Percentiles rank a stretch among this genome's conserved stretches.
phyloP scores from a whole-genome alignment of 2,888 invertebrate genomes.

The Ochlodes sylvanus region DNA sequence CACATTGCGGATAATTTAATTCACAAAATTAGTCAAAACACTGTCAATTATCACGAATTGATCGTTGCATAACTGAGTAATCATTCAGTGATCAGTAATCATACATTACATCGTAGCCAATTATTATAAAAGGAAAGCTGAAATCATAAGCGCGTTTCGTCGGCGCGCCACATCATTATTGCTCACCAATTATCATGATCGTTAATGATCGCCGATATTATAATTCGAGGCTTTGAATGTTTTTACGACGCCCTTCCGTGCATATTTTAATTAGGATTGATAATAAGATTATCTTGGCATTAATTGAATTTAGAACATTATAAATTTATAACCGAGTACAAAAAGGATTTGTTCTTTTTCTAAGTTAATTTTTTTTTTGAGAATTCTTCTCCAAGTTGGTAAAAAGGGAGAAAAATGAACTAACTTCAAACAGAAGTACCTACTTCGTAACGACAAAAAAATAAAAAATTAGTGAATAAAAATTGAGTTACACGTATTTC shows the following conservation, averaged over 20 bases:
- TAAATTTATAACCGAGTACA: too few species aligned
- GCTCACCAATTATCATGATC: constrained; percentile 20
- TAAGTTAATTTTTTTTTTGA: too few species aligned
- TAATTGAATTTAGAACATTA: too few species aligned
- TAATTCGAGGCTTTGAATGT: background rate
- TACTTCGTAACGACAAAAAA: too few species aligned
- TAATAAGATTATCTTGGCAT: too few species aligned
- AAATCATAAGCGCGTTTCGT: constrained; percentile 23
- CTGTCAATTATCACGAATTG: constrained; percentile 7
- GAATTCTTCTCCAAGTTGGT: too few species aligned
- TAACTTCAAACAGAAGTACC: too few species aligned
- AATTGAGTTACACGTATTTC: too few species aligned
- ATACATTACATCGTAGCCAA: constrained; percentile 9
- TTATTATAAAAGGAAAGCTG: constrained; percentile 34
- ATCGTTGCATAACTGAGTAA: constrained; percentile 23
- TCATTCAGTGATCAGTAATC: constrained; percentile 26
- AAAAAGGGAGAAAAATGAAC: too few species aligned
- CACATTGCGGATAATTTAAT: background rate
- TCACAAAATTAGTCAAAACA: constrained; percentile 10
- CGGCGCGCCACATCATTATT: constrained; percentile 20
- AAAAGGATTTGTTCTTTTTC: too few species aligned
- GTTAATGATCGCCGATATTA: constrained; percentile 19
- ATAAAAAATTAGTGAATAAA: too few species aligned
- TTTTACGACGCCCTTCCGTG: constrained; percentile 11
- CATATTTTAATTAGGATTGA: too few species aligned